Evolutionary conservation across 2,797 vertebrate species (phyloP), one percentile per base, ranked within the genome.

Genomic region (Enteromius thamalakanensis): DNA sequence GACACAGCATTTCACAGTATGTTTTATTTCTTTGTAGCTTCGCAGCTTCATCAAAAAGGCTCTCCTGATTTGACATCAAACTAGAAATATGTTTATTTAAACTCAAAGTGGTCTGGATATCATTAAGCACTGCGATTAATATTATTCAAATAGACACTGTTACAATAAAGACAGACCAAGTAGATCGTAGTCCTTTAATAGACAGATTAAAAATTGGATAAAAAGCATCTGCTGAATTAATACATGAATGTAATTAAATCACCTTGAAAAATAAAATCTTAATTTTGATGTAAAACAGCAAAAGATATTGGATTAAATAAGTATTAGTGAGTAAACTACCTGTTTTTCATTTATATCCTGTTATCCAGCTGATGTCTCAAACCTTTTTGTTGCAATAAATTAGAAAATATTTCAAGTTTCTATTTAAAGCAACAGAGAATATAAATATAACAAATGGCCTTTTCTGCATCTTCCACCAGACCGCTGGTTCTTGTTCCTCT

Each of bases 391-490:
- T 62, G 47, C 14, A 64, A 26, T 32, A 49, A n/a, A 23, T 49
- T 32, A 34, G 19, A 71, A 60, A 62, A 47, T 55, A 34, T 55
- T 40, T 55, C 0, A 60, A 12, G 55, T 26, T 64, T 81, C 55
- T 72, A 37, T 72, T 51, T 64, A 10, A 64, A 21, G 21, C 34
- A 76, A 45, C 17, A 67, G 47, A 42, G 1, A 26, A 67, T 53
- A 47, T 82, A 40, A 82, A 82, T 79, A 74, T 65, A 62, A 79
- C 69, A 68, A 60, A 29, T 29, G 79, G 60, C 68, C 55, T 69
- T 84, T 23, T 42, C 29, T 17, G 15, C 45, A 49, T 84, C 75
- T 62, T 80, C 60, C 53, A 78, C 51, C 34, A 71, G 45, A 10
- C 55, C 45, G 0, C 17, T 79, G 26, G 37, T 55, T 55, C 40